A percentile compares a stretch with the other conserved stretches of the same genome.
phyloP scores from a whole-genome alignment of 2,797 vertebrate genomes.

The Diplodus puntazzo region DNA sequence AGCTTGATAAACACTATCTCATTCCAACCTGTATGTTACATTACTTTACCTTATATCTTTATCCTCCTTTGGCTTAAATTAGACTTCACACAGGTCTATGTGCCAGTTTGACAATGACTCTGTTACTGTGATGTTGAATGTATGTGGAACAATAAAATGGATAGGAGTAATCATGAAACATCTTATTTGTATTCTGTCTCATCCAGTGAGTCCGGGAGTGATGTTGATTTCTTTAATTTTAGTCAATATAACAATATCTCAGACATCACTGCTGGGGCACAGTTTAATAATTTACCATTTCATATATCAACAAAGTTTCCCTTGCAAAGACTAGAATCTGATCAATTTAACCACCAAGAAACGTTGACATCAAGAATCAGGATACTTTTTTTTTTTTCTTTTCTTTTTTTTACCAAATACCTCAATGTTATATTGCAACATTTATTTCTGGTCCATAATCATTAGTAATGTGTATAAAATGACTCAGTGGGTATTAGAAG shows the following conservation, averaged over 20 bases:
- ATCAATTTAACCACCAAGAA: not conserved
- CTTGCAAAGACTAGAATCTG: not conserved
- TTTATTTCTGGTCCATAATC: too few species aligned
- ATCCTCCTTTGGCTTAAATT: not conserved
- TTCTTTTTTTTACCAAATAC: too few species aligned
- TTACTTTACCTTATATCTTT: not conserved
- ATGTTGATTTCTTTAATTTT: not conserved
- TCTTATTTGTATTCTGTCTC: not conserved
- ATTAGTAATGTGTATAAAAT: too few species aligned
- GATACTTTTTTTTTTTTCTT: too few species aligned
- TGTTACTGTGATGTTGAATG: conserved; percentile 48
- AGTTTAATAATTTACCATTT: not conserved
- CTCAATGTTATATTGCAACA: too few species aligned
- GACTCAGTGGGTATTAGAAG: too few species aligned
- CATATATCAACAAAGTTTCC: not conserved
- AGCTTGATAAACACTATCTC: conserved; percentile 5
- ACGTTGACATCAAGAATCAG: too few species aligned
- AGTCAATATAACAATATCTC: not conserved
- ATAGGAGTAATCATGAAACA: conserved; percentile 5
- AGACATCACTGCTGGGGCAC: not conserved
- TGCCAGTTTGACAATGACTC: conserved; percentile 18
- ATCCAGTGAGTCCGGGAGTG: too few species aligned
- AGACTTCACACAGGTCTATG: conserved; percentile 7
- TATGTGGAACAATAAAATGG: conserved; percentile 55
- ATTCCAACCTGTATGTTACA: conserved; percentile 10